phyloP scores from a whole-genome alignment of 2,888 invertebrate species.

The Chrysomela aeneicollis region DNA sequence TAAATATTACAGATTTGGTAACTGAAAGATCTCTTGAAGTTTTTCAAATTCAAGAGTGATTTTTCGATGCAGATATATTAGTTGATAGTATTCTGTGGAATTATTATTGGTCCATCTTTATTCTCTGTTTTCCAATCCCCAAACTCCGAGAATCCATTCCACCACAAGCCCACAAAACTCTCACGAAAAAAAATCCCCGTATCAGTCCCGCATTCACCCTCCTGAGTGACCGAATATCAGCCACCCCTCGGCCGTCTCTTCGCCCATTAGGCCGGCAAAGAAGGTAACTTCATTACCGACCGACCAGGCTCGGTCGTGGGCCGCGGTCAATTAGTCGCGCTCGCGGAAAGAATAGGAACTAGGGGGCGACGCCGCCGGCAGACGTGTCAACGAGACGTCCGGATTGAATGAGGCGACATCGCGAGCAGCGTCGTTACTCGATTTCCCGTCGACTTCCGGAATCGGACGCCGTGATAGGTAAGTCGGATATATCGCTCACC shows the following conservation, averaged over 20 bases:
- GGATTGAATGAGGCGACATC: slow-evolving; percentile 5
- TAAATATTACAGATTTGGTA: too few species aligned
- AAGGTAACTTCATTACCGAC: slow-evolving; percentile 56
- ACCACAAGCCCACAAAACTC: neutral
- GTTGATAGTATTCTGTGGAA: too few species aligned
- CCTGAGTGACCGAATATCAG: neutral
- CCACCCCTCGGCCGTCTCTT: slow-evolving; percentile 31
- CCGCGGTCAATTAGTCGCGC: slow-evolving; percentile 69
- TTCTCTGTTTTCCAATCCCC: too few species aligned
- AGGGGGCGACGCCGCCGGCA: slow-evolving; percentile 38
- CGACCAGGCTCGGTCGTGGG: slow-evolving; percentile 55
- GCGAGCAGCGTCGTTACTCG: neutral
- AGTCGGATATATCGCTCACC: neutral
- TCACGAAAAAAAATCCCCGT: neutral
- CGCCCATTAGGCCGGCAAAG: slow-evolving; percentile 46
- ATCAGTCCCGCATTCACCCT: neutral
- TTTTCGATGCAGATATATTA: too few species aligned
- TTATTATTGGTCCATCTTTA: too few species aligned
- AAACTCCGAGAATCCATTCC: too few species aligned
- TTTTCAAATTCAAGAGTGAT: too few species aligned
- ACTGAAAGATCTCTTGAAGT: too few species aligned
- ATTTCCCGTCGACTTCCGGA: neutral
- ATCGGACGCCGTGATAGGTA: too few species aligned
- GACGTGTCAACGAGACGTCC: slow-evolving; percentile 18
- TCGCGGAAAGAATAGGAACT: slow-evolving; percentile 61